A percentile compares a stretch with the other conserved stretches of the same genome.
Conservation (phyloP, 2,797 vertebrate species). For the Schizothorax lantsangensis region DNA sequence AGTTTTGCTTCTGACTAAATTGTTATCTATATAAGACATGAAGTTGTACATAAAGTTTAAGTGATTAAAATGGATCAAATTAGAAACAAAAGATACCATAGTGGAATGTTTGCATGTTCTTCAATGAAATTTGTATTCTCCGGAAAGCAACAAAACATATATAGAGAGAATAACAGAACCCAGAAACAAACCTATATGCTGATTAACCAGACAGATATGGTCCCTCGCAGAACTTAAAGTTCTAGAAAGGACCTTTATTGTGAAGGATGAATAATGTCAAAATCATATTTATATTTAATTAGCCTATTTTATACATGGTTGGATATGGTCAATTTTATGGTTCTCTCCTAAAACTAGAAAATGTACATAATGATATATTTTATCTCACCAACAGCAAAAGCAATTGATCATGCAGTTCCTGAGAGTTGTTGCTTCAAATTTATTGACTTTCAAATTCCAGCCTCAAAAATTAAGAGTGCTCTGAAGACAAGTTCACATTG, state of each 20-base stretch:
- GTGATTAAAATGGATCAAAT: not conserved
- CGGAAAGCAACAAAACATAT: not conserved
- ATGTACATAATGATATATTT: not conserved
- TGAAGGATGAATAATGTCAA: not conserved
- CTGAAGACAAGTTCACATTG: not conserved
- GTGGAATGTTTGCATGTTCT: not conserved
- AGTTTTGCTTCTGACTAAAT: not conserved
- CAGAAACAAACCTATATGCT: not conserved
- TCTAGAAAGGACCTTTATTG: not conserved
- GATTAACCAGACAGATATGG: not conserved
- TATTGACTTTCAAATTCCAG: fast-evolving
- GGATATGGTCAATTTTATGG: not conserved
- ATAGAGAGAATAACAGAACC: not conserved
- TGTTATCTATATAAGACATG: not conserved
- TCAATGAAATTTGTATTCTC: not conserved
- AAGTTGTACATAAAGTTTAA: not conserved
- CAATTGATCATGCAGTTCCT: not conserved
- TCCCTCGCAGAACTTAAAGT: not conserved
- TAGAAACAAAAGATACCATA: not conserved
- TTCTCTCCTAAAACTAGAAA: too few species aligned
- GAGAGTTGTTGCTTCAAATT: constrained; percentile 56
- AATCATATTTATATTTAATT: not conserved
- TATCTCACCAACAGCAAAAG: constrained; percentile 38
- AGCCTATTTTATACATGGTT: not conserved
- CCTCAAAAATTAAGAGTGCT: fast-evolving